phyloP scores from a whole-genome alignment of 2,113 vertebrate genomes.

The Entomyzon cyanotis region DNA sequence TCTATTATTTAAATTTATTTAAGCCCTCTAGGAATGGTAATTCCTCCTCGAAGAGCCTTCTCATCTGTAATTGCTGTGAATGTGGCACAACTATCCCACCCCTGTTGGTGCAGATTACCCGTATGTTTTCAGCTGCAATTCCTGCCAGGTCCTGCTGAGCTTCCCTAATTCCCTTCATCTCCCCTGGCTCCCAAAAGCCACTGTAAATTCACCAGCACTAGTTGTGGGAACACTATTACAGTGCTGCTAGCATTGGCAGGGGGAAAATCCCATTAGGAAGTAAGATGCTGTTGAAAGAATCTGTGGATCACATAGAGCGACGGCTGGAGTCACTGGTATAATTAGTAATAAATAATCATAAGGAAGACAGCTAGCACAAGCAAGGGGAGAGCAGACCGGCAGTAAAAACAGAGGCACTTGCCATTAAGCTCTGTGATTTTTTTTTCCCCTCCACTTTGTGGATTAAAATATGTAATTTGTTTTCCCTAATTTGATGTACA shows the following conservation, averaged over 20 bases:
- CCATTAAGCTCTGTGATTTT: neutral
- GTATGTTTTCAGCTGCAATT: neutral
- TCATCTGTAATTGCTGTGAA: neutral
- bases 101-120: neutral
- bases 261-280: slow-evolving; percentile 26
- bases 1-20: neutral
- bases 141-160: slow-evolving; percentile 13
- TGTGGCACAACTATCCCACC: neutral
- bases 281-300: slow-evolving; percentile 11
- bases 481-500: slow-evolving; percentile 41
- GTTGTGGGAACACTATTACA: neutral
- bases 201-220: neutral
- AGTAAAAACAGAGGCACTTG: neutral
- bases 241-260: neutral
- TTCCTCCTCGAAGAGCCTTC: neutral
- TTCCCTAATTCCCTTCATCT: slow-evolving; percentile 27
- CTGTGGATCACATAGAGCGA: neutral
- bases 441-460: neutral
- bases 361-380: slow-evolving; percentile 14
- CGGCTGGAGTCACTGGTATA: neutral
- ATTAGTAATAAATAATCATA: slow-evolving; percentile 53
- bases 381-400: neutral
- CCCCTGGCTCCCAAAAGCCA: neutral
- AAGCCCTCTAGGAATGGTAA: neutral
- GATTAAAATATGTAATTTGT: slow-evolving; percentile 44